Evolutionary conservation across 2,888 invertebrate genomes (phyloP), one percentile per base, ranked within the genome.

Genomic region (Uloborus plumipes): DNA sequence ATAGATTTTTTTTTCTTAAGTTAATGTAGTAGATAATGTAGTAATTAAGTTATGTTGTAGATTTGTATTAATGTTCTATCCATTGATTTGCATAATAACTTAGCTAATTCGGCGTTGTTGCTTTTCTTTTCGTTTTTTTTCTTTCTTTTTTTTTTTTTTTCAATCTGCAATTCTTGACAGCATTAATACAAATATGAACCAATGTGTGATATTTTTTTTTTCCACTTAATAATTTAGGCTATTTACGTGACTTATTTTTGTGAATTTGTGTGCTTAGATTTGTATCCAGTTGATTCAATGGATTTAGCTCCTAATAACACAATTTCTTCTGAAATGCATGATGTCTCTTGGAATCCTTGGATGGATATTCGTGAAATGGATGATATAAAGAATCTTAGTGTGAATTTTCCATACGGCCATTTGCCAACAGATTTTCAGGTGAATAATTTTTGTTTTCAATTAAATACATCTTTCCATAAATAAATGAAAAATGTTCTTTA

Each of bases 281-380:
- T 90, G 79, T 93, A 95, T 87, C 93, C 94, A 0, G 87, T 94
- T 47, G 88, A 90, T 0, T 91, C 92, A 83, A 92, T 96, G 31
- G 88, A 90, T 39, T 90, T 93, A 65, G 80, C 80, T 0, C 74
- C 73, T 16, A 69, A 74, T 49, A 39, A 51, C 26, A 59, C 59
- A 53, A 18, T 31, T 9, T 94, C 95, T 0, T 86, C 90, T n/a
- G 90, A 91, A 59, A 89, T 95, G 88, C 96, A 95, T 0, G 87
- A 90, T 47, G 94, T 96, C 0, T 94, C 96, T 1, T 97, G 95
- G 93, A 96, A 96, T 90, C 95, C 96, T 0, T 97, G 94, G 93
- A 93, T 91, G 0, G 96, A 96, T 89, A 89, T 97, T 0, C 91
- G 95, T 22, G 89, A 90, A 66, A 90, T 96, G 84, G 93, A 95